Conservation (phyloP, 2,888 invertebrate species). For the Hydriomena furcata region DNA sequence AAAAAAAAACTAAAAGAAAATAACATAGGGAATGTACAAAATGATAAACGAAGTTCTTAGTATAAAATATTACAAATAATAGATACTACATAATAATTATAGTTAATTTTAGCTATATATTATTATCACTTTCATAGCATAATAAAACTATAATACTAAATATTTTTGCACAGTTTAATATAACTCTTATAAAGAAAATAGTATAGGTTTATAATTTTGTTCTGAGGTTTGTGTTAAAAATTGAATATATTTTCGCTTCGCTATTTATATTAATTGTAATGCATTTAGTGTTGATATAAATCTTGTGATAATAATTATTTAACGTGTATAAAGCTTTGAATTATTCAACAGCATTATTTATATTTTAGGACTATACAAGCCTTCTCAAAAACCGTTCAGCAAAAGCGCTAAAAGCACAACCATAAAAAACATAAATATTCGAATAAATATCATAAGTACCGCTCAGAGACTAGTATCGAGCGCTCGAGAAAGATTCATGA, state of each 20-base stretch:
- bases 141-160: slow-evolving; percentile 3
- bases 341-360: no score
- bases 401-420: slow-evolving; percentile 26
- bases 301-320: no score
- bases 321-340: no score
- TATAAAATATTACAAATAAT: slow-evolving; percentile 1
- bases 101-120: slow-evolving; percentile 4
- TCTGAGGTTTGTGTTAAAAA: background rate
- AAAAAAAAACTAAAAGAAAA: slow-evolving; percentile 2
- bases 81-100: slow-evolving; percentile 5
- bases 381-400: background rate
- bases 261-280: no score
- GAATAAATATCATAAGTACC: no score
- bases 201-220: background rate
- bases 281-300: no score
- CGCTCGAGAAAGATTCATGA: no score
- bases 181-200: no score
- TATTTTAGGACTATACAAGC: background rate
- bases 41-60: slow-evolving; percentile 20
- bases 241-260: no score
- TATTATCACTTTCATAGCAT: slow-evolving; percentile 19
- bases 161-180: no score
- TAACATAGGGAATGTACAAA: slow-evolving; percentile 29
- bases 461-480: no score
- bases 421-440: no score